Percentiles rank a stretch among this genome's conserved stretches.
phyloP scores from a whole-genome alignment of 2,797 vertebrate species.

The Argya squamiceps region DNA sequence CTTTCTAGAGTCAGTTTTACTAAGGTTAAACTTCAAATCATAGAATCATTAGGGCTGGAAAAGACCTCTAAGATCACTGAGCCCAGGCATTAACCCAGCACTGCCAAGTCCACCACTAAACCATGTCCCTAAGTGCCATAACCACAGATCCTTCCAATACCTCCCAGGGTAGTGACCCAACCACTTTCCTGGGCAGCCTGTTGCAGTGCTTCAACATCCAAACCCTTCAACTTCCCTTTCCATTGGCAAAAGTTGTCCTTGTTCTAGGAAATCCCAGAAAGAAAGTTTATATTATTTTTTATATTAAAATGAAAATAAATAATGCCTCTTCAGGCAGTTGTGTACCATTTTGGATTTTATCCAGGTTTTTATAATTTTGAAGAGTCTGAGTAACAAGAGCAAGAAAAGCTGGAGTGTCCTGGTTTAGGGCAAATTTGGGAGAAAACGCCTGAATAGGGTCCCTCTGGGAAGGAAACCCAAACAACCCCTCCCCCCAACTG shows the following conservation, averaged over 20 bases:
- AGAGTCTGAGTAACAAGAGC: background rate
- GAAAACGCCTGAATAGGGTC: too few species aligned
- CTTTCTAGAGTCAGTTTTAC: background rate
- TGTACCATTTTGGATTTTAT: background rate
- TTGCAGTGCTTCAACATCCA: background rate
- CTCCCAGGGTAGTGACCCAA: background rate
- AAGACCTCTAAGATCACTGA: background rate
- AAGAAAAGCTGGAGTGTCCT: background rate
- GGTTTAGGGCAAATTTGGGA: too few species aligned
- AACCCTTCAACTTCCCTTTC: background rate
- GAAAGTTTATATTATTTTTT: background rate
- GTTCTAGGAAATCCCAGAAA: background rate
- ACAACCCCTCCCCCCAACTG: too few species aligned
- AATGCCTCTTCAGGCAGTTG: background rate
- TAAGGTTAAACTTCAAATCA: background rate
- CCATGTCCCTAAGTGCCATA: background rate
- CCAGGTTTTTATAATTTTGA: background rate
- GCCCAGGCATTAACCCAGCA: background rate
- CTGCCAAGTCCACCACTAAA: background rate
- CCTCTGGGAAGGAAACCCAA: too few species aligned
- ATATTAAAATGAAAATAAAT: background rate
- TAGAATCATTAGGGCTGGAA: background rate
- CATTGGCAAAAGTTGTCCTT: background rate
- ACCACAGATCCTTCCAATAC: background rate
- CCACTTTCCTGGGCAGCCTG: background rate